Evolutionary conservation across 2,113 vertebrate genomes (phyloP), one percentile per base, ranked within the genome.

Genomic region (Trogon surrucura): DNA sequence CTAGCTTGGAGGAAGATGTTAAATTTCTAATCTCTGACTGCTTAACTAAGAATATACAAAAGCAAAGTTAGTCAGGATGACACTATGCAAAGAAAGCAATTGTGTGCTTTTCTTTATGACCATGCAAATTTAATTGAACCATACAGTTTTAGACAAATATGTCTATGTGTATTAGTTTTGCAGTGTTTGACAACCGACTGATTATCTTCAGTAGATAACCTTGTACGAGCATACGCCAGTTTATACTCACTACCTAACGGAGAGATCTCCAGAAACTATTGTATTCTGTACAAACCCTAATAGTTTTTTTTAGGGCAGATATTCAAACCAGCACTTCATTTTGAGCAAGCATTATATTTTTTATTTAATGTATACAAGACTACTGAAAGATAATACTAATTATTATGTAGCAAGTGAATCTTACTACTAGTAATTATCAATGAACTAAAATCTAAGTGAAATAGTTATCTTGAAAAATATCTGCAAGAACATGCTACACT

Each of bases 371-470:
- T 50, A 51, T 74, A 81, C 34, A 78, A 67, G n/a, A 45, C 38
- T 72, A 26, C 26, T 56, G 62, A 80, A 45, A 22, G 19, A 79
- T 81, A 82, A 82, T 82, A 36, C 53, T 87, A 79, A 91, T 95
- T 87, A 77, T 91, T 75, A 81, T 71, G 61, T 72, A 66, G 41
- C 36, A 89, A 75, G 54, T 57, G 70, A 87, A 61, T 80, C 57
- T 95, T 53, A 57, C 48, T 79, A 9, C 45, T 80, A 26, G 92
- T 94, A 92, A 90, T 88, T 95, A 91, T 73, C 75, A 74, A 25
- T 79, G 60, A 95, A 84, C 51, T 45, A 90, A 93, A 93, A 86
- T 87, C 58, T 53, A 80, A 94, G 61, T 78, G 78, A 53, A 30
- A 47, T 78, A 71, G 75, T 91, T 92, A 65, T 72, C 48, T 53